Evolutionary conservation across 2,888 invertebrate species (phyloP).

Genomic region (Epinotia bilunana): DNA sequence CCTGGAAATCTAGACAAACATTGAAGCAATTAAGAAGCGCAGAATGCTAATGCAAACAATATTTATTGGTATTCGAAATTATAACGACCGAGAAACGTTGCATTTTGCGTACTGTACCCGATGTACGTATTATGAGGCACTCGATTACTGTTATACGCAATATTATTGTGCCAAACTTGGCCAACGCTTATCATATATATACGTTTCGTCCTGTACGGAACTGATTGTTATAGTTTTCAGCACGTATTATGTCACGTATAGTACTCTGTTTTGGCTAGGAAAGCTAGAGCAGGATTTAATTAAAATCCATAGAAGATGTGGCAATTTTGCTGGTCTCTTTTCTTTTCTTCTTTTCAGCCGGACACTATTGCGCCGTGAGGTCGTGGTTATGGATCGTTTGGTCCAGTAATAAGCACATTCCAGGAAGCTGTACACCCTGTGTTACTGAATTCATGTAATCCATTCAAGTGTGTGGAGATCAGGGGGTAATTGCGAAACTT

Average conservation of each 20-base stretch:
- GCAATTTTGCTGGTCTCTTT: no score
- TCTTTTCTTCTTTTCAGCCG: no score
- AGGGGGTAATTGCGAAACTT: no score
- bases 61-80: no score
- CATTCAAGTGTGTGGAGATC: no score
- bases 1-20: no score
- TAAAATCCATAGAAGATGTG: no score
- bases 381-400: background rate
- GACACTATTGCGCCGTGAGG: no score
- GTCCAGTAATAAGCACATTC: background rate
- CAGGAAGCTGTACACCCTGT: background rate
- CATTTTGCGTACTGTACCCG: conserved; percentile 23
- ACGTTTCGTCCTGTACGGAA: conserved; percentile 33
- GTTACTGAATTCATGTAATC: background rate
- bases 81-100: background rate
- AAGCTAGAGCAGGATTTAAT: background rate
- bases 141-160: conserved; percentile 43
- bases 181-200: conserved; percentile 30
- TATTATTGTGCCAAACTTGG: conserved; percentile 44
- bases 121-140: conserved; percentile 35
- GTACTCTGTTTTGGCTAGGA: background rate
- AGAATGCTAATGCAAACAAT: no score
- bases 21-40: no score
- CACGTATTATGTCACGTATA: conserved; percentile 1
- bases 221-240: conserved; percentile 29